Conservation (phyloP, 1,140 invertebrate species). For the Drosophila pachea region DNA sequence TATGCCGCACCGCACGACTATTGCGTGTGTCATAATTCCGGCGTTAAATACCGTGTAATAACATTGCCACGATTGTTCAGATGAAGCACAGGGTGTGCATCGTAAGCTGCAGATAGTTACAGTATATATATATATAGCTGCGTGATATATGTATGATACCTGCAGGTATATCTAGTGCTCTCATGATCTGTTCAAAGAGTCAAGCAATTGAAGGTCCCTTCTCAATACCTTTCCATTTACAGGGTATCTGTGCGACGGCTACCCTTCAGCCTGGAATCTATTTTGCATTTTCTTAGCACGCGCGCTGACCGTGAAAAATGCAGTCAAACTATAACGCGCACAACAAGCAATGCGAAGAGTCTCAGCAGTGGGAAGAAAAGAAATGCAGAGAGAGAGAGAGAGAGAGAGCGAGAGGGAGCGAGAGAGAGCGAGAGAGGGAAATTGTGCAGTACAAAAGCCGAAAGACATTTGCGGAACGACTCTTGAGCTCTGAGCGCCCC, state of each 20-base stretch:
- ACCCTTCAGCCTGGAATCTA: not conserved
- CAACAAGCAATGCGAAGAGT: conserved; percentile 36
- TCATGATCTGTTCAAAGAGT: no score
- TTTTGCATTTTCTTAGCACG: conserved; percentile 17
- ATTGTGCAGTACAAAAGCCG: conserved; percentile 60
- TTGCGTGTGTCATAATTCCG: conserved; percentile 64
- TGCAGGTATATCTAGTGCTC: no score
- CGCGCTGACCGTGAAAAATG: conserved; percentile 50
- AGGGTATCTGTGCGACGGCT: conserved; percentile 1
- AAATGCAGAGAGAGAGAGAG: conserved; percentile 30
- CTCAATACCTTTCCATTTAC: not conserved
- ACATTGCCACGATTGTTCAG: not conserved
- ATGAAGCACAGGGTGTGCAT: no score
- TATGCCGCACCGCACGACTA: conserved; percentile 37
- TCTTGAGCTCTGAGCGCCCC: conserved; percentile 14
- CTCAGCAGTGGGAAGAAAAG: conserved; percentile 27
- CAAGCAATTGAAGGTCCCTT: no score
- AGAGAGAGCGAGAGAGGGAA: conserved; percentile 18
- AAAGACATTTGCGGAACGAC: conserved; percentile 33
- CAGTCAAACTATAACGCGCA: conserved; percentile 48
- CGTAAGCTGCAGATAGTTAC: no score
- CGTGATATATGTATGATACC: no score
- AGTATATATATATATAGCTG: no score
- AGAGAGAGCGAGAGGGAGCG: conserved; percentile 43
- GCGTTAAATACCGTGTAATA: conserved; percentile 25